These are phyloP conservation scores for Synanthedon formicaeformis DNA, from an alignment of 2,888 invertebrate species.

Conservation along the genomic window DNA sequence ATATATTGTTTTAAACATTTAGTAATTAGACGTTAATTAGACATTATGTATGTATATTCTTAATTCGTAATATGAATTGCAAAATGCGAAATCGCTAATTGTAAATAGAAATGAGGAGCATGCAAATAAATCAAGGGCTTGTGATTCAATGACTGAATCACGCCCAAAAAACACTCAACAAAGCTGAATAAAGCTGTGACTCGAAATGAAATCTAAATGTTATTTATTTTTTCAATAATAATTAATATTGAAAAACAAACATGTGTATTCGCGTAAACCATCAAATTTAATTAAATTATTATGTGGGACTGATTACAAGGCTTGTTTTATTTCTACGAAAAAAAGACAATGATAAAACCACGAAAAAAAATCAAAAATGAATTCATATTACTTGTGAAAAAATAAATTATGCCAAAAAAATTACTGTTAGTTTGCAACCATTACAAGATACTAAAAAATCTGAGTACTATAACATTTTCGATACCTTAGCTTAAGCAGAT, in stretches of 20 bases:
- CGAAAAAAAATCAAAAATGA: too few species aligned
- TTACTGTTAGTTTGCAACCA: neutral
- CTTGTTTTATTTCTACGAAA: conserved; percentile 12
- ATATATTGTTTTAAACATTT: conserved; percentile 5
- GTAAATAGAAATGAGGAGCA: neutral
- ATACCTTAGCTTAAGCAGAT: too few species aligned
- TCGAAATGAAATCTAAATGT: conserved; percentile 26
- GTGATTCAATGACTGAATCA: conserved; percentile 3
- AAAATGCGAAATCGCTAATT: neutral
- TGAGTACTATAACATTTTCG: too few species aligned
- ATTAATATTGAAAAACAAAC: conserved; percentile 10
- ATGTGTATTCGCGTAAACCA: conserved; percentile 39
- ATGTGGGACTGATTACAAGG: conserved; percentile 33
- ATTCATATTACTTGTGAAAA: too few species aligned
- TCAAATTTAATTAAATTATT: conserved; percentile 31
- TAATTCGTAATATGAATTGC: neutral
- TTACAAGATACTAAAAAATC: neutral
- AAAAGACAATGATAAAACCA: too few species aligned
- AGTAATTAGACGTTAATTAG: conserved; percentile 12
- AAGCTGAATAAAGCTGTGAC: conserved; percentile 45
- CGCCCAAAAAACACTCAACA: conserved; percentile 22
- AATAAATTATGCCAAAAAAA: neutral
- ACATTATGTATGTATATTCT: too few species aligned
- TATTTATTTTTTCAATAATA: conserved; percentile 60
- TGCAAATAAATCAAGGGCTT: conserved; percentile 4